A percentile compares a stretch with the other conserved stretches of the same genome.
Conservation (phyloP, 1,140 invertebrate species). For the Marisa cornuarietis region DNA sequence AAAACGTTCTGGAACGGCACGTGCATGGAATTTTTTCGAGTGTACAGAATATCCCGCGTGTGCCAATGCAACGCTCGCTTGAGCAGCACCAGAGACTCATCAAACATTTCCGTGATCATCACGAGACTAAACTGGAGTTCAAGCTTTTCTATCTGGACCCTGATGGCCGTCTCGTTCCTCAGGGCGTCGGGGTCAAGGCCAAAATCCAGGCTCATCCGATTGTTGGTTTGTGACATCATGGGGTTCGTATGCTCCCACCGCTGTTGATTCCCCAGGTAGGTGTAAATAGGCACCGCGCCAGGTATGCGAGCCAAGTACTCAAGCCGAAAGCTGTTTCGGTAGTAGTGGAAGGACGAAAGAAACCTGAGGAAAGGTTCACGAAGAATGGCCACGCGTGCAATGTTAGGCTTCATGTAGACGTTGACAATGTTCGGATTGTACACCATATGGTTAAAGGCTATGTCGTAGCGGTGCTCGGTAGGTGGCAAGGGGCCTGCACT, state of each 20-base stretch:
- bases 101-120: conserved; percentile 69
- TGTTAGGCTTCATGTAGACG: conserved; percentile 23
- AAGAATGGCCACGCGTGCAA: conserved; percentile 35
- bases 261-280: not conserved
- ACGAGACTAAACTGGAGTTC: conserved; percentile 65
- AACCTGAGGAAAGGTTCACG: conserved; percentile 35
- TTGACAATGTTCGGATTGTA: conserved; percentile 28
- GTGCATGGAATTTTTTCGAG: conserved; percentile 8
- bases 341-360: conserved; percentile 37
- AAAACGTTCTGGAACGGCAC: not conserved
- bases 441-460: conserved; percentile 37
- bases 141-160: conserved; percentile 27
- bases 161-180: not conserved
- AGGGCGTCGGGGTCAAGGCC: conserved; percentile 27
- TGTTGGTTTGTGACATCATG: not conserved
- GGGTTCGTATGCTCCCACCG: not conserved
- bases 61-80: conserved; percentile 67
- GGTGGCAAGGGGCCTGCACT: conserved; percentile 13
- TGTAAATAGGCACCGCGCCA: not conserved
- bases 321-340: not conserved
- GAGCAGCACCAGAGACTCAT: conserved; percentile 69
- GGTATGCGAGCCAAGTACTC: not conserved
- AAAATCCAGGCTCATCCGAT: conserved; percentile 27
- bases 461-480: conserved; percentile 28
- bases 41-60: conserved; percentile 40